Percentiles rank a stretch among this genome's conserved stretches.
These are phyloP conservation scores for Drosophila pseudoananassae DNA, from an alignment of 1,140 invertebrate species.

Conservation along the genomic window DNA sequence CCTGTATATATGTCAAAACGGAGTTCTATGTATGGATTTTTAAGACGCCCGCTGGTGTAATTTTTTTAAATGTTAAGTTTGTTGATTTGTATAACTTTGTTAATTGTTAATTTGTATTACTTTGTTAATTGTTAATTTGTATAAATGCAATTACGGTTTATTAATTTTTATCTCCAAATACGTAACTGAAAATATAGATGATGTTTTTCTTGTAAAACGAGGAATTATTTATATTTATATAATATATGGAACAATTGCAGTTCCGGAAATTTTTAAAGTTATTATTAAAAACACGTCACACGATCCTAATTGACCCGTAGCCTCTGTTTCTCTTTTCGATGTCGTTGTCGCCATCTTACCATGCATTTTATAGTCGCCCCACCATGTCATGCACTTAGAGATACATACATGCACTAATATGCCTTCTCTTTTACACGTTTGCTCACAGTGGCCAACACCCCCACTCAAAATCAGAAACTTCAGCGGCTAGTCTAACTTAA, in stretches of 20 bases:
- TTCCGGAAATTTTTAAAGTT: slow-evolving; percentile 66
- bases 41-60: too few relatives aligned
- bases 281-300: slow-evolving; percentile 46
- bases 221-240: too few relatives aligned
- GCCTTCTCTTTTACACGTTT: slow-evolving; percentile 33
- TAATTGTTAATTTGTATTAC: too few relatives aligned
- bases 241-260: slow-evolving; percentile 41
- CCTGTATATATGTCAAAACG: too few relatives aligned
- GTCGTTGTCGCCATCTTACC: slow-evolving; percentile 68
- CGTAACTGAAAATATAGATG: too few relatives aligned
- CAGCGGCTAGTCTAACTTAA: slow-evolving; percentile 75
- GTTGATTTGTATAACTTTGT: too few relatives aligned
- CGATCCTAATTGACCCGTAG: slow-evolving; percentile 50
- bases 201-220: not conserved
- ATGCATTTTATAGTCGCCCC: slow-evolving; percentile 74
- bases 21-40: too few relatives aligned
- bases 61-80: too few relatives aligned
- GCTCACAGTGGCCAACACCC: slow-evolving; percentile 51
- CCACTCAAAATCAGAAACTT: slow-evolving; percentile 61
- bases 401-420: slow-evolving; percentile 20
- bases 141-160: too few relatives aligned
- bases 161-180: too few relatives aligned
- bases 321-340: slow-evolving; percentile 32
- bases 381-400: slow-evolving; percentile 18
- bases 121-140: too few relatives aligned